Evolutionary conservation across 2,888 invertebrate genomes (phyloP), one percentile per base, ranked within the genome.

Genomic region (Luperina nickerlii): DNA sequence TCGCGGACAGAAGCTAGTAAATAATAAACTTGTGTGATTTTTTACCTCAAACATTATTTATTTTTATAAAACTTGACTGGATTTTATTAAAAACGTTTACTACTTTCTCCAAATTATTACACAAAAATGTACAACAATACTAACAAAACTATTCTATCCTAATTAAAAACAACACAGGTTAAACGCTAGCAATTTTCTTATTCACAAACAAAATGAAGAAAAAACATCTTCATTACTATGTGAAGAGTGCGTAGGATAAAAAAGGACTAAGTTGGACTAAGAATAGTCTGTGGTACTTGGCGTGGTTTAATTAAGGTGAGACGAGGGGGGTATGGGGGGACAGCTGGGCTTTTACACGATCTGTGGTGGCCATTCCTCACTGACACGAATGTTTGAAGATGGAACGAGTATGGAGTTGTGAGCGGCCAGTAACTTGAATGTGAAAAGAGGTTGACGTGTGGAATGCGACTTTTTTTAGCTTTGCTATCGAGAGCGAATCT

Each of bases 231-330:
- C 69, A 81, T 87, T 85, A 81, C 74, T 54, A 60, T 51, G 48
- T 86, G 80, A 74, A 84, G 63, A 79, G 79, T 45, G 79, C 77
- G 86, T 71, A 60, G 68, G 63, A 80, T 70, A 84, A 82, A 88
- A 85, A 82, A 81, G 70, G 66, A 72, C 76, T 78, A 76, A 85
- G 74, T 82, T 77, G 68, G 68, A 82, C 86, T 84, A 65, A 81
- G 83, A 77, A 73, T 78, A 82, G 78, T 82, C 81, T 83, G 79
- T 81, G 76, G 83, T 74, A 75, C 81, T 82, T 78, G 74, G 85
- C 85, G 82, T 87, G 87, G 88, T 92, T 93, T 93, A 93, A 92
- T 93, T 93, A 93, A 92, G 91, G 92, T 91, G 89, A 90, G 90
- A 90, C 87, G 89, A 86, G 89, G 89, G 83, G 81, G 85, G n/a